Evolutionary conservation across 2,888 invertebrate species (phyloP), one percentile per base, ranked within the genome.

Genomic region (Electrophaes corylata): DNA sequence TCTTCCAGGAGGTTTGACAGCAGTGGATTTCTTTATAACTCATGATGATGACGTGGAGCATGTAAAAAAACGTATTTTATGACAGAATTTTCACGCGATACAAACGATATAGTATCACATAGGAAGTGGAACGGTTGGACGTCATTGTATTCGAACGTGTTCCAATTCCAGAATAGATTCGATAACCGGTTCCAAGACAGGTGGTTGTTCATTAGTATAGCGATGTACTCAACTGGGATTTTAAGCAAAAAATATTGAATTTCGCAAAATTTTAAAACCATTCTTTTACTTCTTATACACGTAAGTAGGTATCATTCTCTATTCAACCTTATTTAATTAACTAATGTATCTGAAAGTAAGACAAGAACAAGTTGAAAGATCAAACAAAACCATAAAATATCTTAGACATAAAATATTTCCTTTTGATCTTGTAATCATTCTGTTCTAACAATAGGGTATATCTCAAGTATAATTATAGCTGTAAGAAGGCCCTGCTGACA

Each of bases 131-230:
- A 29, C 26, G 16, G 12, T 23, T 29, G 52, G 18, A 14, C 44
- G 31, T 18, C 35, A 46, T 46, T 40, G 51, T 43, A 46, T 39
- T 49, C n/a, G 26, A 50, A 33, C 45, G 39, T 48, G 52, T 46
- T 50, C 39, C 33, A 37, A 45, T 45, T 44, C 37, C 11, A 53
- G 35, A 53, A 57, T 40, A 53, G 53, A 57, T 26, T 50, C 33
- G 35, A 45, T 50, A 50, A 49, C 57, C 45, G 46, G 53, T 54
- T 41, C 19, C 47, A 29, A 57, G 31, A 45, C 43, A 29, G 26
- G 39, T 29, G 26, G 10, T 29, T 10, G 8, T 52, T 45, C 20
- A 33, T 19, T 39, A 20, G 44, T 20, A 49, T 19, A 44, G 26
- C 40, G 12, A 14, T 31, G 39, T 39, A 20, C 10, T 49, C 41